Base-by-base conservation (phyloP, 2,888 invertebrate genomes). In the Schrankia costaestrigalis region DNA sequence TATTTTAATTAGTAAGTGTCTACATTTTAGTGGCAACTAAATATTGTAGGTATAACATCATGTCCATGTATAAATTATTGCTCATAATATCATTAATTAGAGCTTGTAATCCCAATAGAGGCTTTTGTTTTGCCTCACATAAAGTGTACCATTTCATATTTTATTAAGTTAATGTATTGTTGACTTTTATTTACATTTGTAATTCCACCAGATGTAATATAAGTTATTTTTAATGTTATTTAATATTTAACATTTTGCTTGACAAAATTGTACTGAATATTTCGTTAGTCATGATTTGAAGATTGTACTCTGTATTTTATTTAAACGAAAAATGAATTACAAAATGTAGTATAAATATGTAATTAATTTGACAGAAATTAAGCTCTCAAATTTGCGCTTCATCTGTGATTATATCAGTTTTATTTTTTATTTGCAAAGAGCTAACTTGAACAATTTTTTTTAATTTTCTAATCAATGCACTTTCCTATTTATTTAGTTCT, bases 371-470 rank as follows among this genome's bases (percentile, higher is more conserved):
- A 42, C 61, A 61, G 41, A 48, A 60, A 63, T 50, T 58, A 55
- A 77, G 83, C 84, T 85, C 83, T 83, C 80, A 80, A 79, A 71
- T 64, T 58, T 65, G 63, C 71, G 74, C 74, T 78, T 81, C 63
- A 78, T 78, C 86, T 85, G 86, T 85, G 85, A 86, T 85, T 78
- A 52, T 79, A 78, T 77, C 74, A 72, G 71, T 82, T 76, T 72
- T 74, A 66, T 69, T 66, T 65, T 68, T 70, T 71, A 67, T 62
- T 68, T 64, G 66, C 71, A 60, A 69, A 26, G 73, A 76, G 77
- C 75, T 78, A 74, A 78, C 67, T 78, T 80, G 78, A 84, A 81
- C 76, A 82, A 79, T 73, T 72, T 55, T 39, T 55, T 28, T 28
- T 65, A 64, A 65, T 66, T 68, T 71, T 73, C 63, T 74, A 70